Percentiles rank a stretch among this genome's conserved stretches.
phyloP scores from a whole-genome alignment of 2,113 vertebrate species.

The Corythornis cristatus region DNA sequence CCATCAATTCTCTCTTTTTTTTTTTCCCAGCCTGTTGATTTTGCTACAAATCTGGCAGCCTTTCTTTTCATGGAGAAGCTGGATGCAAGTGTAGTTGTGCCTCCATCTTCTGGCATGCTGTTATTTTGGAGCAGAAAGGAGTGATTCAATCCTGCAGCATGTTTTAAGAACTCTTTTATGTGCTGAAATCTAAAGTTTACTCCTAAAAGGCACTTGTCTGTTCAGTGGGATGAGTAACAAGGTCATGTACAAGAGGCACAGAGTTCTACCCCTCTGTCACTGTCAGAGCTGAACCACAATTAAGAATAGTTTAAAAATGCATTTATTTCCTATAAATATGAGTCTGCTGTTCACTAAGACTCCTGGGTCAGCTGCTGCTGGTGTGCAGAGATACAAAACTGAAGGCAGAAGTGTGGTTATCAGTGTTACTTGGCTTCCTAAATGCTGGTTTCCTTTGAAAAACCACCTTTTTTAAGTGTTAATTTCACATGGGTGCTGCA shows the following conservation, averaged over 20 bases:
- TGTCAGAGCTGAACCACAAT: not conserved
- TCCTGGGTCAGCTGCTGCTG: not conserved
- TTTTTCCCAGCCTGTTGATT: not conserved
- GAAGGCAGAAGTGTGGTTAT: not conserved
- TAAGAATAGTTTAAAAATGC: not conserved
- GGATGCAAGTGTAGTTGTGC: not conserved
- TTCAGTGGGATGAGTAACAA: not conserved
- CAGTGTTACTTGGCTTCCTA: not conserved
- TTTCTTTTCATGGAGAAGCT: not conserved
- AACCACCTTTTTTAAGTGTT: not conserved
- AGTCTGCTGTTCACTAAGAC: not conserved
- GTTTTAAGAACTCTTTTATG: not conserved
- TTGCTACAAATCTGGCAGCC: not conserved
- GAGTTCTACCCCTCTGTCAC: rapidly evolving
- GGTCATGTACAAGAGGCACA: not conserved
- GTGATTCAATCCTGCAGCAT: not conserved
- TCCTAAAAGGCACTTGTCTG: not conserved
- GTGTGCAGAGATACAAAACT: not conserved
- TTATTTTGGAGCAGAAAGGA: not conserved
- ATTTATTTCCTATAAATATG: not conserved
- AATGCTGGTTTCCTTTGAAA: not conserved
- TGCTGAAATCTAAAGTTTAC: not conserved
- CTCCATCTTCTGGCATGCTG: not conserved
- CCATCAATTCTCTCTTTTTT: not conserved
- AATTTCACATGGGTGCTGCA: not conserved